Evolutionary conservation across 2,113 vertebrate species (phyloP).

Genomic region (Scytalopus superciliaris): DNA sequence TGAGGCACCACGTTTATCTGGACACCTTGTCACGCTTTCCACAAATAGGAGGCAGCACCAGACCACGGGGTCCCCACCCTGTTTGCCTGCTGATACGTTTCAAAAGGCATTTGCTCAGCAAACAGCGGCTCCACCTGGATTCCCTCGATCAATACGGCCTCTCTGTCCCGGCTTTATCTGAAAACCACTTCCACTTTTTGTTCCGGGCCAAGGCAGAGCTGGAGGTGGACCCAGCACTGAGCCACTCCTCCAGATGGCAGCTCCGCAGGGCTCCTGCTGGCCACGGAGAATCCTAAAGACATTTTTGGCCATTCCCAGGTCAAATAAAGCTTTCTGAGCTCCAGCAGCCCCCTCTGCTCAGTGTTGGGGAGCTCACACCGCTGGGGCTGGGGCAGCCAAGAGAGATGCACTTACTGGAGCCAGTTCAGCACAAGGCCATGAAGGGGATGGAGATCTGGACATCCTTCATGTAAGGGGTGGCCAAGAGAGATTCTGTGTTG

Average conservation of each 20-base stretch:
- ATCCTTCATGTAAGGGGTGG: neutral
- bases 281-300: neutral
- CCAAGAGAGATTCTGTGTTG: neutral
- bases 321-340: neutral
- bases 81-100: neutral
- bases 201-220: neutral
- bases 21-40: neutral
- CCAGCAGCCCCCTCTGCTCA: neutral
- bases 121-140: neutral
- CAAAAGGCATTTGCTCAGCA: neutral
- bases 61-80: neutral
- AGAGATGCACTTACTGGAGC: neutral
- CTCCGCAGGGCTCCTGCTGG: rapidly evolving
- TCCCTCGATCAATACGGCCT: neutral
- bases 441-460: neutral
- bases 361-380: neutral
- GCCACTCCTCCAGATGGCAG: neutral
- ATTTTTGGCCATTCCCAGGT: neutral
- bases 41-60: neutral
- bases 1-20: neutral
- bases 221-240: neutral
- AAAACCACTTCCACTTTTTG: neutral
- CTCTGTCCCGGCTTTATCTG: neutral
- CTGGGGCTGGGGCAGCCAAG: neutral
- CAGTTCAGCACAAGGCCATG: neutral